Evolutionary conservation across 2,797 vertebrate species (phyloP), one percentile per base, ranked within the genome.

Genomic region (Pristis pectinata): DNA sequence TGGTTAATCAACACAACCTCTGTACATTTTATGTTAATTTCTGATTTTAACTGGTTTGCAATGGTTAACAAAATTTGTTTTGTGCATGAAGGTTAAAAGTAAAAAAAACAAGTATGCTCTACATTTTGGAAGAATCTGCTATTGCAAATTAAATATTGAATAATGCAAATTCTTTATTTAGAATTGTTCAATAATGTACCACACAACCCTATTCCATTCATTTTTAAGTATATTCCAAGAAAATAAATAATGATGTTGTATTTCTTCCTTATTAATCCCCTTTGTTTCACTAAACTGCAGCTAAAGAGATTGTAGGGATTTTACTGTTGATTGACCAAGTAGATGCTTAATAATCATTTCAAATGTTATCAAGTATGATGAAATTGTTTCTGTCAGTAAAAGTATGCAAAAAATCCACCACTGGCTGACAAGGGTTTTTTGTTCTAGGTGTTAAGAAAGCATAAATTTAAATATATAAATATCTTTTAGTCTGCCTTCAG

Each of bases 191-290:
- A 72, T 72, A 74, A 93, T 49, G 70, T 74, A 44, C 92, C 24
- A 94, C 24, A 74, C 70, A 94, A 53, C 72, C 41, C 44, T 49
- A 17, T 74, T 74, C 70, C 30, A 49, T 10, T 53, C 24, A 49
- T 53, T 24, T 41, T 5, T 94, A 94, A 49, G 24, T 94, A 94
- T 67, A 53, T 94, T 94, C 41, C 15, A 74, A 94, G 92, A 94
- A 94, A 94, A 53, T 94, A 49, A 19, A 53, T 74, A 53, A 76
- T 53, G 74, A n/a, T 49, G 7, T 49, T 44, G 10, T 93, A 22
- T 17, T 87, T 0, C 53, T 93, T 72, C 37, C 15, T 94, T 53
- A 70, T 74, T 94, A 53, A 76, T 94, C 92, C 27, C 70, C 67
- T 53, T 53, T 70, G 22, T 44, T 70, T 72, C 92, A 49, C 41